Conservation (phyloP, 2,113 vertebrate genomes). For the Forbesichthys agassizii region DNA sequence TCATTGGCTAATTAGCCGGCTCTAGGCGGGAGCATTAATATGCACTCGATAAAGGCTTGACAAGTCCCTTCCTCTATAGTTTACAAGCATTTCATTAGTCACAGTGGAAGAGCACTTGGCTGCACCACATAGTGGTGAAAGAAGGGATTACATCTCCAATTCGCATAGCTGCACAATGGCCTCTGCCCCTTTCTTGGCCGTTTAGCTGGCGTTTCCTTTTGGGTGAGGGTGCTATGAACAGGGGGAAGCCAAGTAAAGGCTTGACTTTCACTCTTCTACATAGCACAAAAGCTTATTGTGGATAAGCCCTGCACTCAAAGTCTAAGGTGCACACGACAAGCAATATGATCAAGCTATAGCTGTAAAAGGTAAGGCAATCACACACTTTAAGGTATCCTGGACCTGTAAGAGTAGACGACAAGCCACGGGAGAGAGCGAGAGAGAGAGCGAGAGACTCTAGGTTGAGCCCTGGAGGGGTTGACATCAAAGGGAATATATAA, state of each 20-base stretch:
- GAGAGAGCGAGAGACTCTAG: no score
- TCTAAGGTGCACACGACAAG: slow-evolving; percentile 10
- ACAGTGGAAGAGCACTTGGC: background rate
- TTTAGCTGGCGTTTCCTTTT: slow-evolving; percentile 27
- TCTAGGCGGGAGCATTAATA: background rate
- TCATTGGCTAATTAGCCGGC: slow-evolving; percentile 3
- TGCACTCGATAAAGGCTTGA: background rate
- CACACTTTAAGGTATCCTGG: slow-evolving; percentile 13
- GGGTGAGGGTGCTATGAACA: slow-evolving; percentile 33
- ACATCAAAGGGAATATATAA: no score
- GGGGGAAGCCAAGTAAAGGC: slow-evolving; percentile 10
- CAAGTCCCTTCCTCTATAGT: background rate
- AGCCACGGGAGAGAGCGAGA: no score
- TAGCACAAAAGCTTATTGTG: slow-evolving; percentile 46
- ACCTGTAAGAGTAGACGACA: background rate
- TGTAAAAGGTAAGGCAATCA: slow-evolving; percentile 16
- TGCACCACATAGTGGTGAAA: slow-evolving; percentile 6
- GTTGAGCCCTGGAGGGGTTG: no score
- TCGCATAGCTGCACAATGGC: slow-evolving; percentile 25
- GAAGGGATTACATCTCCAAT: slow-evolving; percentile 36
- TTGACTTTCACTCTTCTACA: slow-evolving; percentile 47
- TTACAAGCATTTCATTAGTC: slow-evolving; percentile 17
- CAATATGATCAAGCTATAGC: slow-evolving; percentile 19
- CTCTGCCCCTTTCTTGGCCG: slow-evolving; percentile 7
- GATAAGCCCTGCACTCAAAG: slow-evolving; percentile 28